Evolutionary conservation across 2,113 vertebrate species (phyloP).

Genomic region (Ophthalmolycus amberensis): DNA sequence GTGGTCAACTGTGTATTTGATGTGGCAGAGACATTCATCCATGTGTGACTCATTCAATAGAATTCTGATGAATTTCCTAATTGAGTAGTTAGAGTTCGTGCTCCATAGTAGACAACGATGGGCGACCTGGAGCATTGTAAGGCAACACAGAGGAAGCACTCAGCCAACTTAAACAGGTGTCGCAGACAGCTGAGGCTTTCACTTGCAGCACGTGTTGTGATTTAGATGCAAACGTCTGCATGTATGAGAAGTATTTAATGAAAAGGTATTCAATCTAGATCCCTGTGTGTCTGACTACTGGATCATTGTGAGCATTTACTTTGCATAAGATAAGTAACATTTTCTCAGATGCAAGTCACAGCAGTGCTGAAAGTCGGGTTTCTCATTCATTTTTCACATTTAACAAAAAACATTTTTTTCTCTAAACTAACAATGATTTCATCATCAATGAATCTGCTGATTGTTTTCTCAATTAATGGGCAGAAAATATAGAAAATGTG

Average conservation of each 20-base stretch:
- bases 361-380: background rate
- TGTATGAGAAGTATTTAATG: background rate
- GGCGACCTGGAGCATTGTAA: background rate
- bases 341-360: background rate
- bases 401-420: background rate
- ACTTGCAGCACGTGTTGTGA: background rate
- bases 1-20: background rate
- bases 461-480: background rate
- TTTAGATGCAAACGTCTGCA: background rate
- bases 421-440: too few relatives aligned
- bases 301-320: background rate
- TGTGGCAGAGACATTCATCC: background rate
- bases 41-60: background rate
- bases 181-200: background rate
- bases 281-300: background rate
- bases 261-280: background rate
- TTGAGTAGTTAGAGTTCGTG: background rate
- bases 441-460: background rate
- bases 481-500: background rate
- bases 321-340: background rate
- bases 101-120: too few relatives aligned
- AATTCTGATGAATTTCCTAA: background rate
- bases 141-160: background rate
- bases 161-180: background rate
- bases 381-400: background rate